Evolutionary conservation across 1,140 invertebrate genomes (phyloP), one percentile per base, ranked within the genome.

Genomic region (Monochamus saltuarius): DNA sequence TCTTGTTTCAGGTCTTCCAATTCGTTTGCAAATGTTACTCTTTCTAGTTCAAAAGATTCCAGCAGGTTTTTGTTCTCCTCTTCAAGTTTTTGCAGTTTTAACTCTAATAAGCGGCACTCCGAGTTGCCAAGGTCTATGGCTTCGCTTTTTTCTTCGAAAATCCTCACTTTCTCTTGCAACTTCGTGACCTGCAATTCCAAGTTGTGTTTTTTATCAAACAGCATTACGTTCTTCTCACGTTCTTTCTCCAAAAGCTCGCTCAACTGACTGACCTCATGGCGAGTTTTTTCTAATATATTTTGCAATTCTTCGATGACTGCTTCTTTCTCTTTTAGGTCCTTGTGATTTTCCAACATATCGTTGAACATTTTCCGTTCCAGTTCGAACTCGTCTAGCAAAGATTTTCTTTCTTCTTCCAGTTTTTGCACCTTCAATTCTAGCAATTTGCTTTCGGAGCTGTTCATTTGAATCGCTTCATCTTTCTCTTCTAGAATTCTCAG

Each of bases 121-220:
- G 53, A 56, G 63, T 79, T 70, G 65, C 80, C 79, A 22, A 74
- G 70, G 61, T 78, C 63, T 7, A 59, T 6, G 7, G 56, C 13
- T 50, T 60, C 54, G 16, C 65, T 50, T 16, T 68, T 62, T 58
- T 75, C 60, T 51, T 61, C 61, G 4, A 46, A 35, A 16, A 62
- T 50, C 37, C 58, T 36, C 10, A 71, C 10, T 47, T 60, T 51
- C 17, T 56, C 56, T 16, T 60, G 55, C 8, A 67, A 9, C 49
- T 62, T 53, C 34, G 51, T 14, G 40, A 61, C 9, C 40, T 60
- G 46, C 40, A 46, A 29, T 59, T 69, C 55, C 6, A 50, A 14
- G 11, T 43, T 43, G n/a, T 61, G 45, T 36, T 63, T 54, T 40
- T 14, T 39, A 46, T 64, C 43, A n/a, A 46, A 35, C 34, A 50